A percentile compares a stretch with the other conserved stretches of the same genome.
phyloP scores from a whole-genome alignment of 2,797 vertebrate genomes.

The Microcaecilia unicolor region DNA sequence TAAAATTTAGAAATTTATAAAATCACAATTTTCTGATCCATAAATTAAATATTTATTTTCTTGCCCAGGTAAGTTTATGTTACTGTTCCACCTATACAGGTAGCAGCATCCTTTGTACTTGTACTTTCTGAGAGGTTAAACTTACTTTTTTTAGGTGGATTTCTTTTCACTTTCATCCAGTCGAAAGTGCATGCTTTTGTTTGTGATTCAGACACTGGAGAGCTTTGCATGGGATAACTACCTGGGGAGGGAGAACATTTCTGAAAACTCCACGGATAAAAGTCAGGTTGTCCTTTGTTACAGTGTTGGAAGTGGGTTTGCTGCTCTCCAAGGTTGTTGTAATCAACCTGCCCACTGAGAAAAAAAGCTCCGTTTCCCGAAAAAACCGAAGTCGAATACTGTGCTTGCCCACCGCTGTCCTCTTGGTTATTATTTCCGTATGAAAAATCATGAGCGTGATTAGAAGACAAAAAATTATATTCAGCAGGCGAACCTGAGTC shows the following conservation, averaged over 20 bases:
- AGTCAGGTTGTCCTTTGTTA: slow-evolving; percentile 11
- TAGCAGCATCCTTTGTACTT: no score
- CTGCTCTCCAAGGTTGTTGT: slow-evolving; percentile 14
- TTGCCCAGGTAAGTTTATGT: no score
- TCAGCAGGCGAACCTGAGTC: slow-evolving; percentile 18
- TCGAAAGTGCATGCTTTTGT: slow-evolving; percentile 46
- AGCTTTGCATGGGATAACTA: slow-evolving; percentile 20
- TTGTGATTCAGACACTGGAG: slow-evolving; percentile 9
- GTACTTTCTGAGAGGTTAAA: not conserved
- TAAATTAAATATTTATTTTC: no score
- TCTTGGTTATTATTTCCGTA: slow-evolving; percentile 25
- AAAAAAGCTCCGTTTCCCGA: slow-evolving; percentile 26
- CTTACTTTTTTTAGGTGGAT: slow-evolving; percentile 52
- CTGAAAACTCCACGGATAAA: slow-evolving; percentile 22
- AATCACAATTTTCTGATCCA: no score
- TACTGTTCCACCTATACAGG: not conserved
- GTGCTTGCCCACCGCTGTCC: slow-evolving; percentile 24
- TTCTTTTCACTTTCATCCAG: slow-evolving; percentile 66
- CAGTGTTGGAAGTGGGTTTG: slow-evolving; percentile 6
- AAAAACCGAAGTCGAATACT: slow-evolving; percentile 28
- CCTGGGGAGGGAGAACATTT: slow-evolving; percentile 24
- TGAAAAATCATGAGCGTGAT: slow-evolving; percentile 17
- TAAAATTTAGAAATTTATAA: no score
- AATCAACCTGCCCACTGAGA: slow-evolving; percentile 28
- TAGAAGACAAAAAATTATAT: slow-evolving; percentile 8